These are phyloP conservation scores for Phoxinus phoxinus DNA, from an alignment of 2,113 vertebrate genomes.

Conservation along the genomic window DNA sequence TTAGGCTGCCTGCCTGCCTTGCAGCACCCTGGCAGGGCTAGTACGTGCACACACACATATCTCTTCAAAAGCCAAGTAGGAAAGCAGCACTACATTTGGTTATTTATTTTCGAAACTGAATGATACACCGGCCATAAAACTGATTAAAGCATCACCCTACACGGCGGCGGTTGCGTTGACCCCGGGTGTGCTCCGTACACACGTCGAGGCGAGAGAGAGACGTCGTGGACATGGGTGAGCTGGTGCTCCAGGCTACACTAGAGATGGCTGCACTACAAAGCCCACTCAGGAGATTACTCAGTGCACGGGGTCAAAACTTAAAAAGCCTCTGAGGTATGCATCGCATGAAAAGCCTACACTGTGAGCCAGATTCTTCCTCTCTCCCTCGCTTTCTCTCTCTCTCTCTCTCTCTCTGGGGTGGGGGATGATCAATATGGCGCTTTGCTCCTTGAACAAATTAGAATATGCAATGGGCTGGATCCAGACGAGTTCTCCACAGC, in stretches of 20 bases:
- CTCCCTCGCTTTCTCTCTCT: slow-evolving; percentile 18
- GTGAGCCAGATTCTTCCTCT: slow-evolving; percentile 22
- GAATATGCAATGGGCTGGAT: slow-evolving; percentile 49
- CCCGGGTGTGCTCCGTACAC: background rate
- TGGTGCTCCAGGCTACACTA: slow-evolving; percentile 17
- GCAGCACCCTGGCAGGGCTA: slow-evolving; percentile 30
- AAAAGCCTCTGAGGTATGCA: slow-evolving; percentile 15
- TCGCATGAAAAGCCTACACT: slow-evolving; percentile 13
- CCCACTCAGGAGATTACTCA: slow-evolving; percentile 15
- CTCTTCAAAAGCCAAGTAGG: background rate
- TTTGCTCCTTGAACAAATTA: slow-evolving; percentile 51
- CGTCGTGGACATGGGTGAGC: slow-evolving; percentile 26
- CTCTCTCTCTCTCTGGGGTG: background rate
- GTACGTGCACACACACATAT: slow-evolving; percentile 9
- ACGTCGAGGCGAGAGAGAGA: slow-evolving; percentile 29
- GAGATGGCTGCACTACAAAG: slow-evolving; percentile 10
- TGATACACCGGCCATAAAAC: slow-evolving; percentile 58
- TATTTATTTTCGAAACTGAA: slow-evolving; percentile 49
- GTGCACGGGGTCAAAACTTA: slow-evolving; percentile 26
- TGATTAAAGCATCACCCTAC: slow-evolving; percentile 58
- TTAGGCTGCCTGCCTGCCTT: slow-evolving; percentile 53
- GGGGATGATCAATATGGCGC: slow-evolving; percentile 46
- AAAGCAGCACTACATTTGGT: background rate
- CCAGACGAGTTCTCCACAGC: slow-evolving; percentile 31
- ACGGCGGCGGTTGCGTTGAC: background rate